These are phyloP conservation scores for Leguminivora glycinivorella DNA, from an alignment of 1,140 invertebrate genomes.

Conservation along the genomic window DNA sequence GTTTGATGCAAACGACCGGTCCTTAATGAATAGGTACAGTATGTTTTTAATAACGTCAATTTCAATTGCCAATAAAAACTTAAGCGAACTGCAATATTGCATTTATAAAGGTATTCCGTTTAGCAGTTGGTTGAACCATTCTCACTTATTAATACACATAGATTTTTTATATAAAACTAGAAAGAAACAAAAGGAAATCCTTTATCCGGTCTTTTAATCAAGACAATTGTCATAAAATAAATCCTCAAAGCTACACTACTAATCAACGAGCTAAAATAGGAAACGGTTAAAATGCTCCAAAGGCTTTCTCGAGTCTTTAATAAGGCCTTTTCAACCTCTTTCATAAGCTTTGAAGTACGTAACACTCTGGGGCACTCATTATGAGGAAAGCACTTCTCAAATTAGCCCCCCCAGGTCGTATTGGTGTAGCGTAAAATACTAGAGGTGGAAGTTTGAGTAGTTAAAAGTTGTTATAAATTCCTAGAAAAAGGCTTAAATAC, in stretches of 20 bases:
- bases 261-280: background rate
- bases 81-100: too few species aligned
- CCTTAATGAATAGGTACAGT: too few species aligned
- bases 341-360: conserved; percentile 21
- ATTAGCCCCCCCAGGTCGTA: conserved; percentile 34
- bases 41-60: too few species aligned
- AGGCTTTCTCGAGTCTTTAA: background rate
- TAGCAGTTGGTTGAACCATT: too few species aligned
- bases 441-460: too few species aligned
- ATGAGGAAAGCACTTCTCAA: conserved; percentile 34
- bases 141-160: too few species aligned
- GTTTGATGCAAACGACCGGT: too few species aligned
- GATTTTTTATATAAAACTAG: too few species aligned
- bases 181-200: background rate
- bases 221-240: background rate
- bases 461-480: too few species aligned
- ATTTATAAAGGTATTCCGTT: too few species aligned
- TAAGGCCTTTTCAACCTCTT: conserved; percentile 12
- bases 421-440: conserved; percentile 29
- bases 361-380: conserved; percentile 32
- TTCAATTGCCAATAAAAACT: too few species aligned
- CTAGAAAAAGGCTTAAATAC: too few species aligned
- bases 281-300: conserved; percentile 1
- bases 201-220: background rate
- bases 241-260: conserved; percentile 31